These are phyloP conservation scores for Hylaeus anthracinus DNA, from an alignment of 1,140 invertebrate species.

Conservation along the genomic window DNA sequence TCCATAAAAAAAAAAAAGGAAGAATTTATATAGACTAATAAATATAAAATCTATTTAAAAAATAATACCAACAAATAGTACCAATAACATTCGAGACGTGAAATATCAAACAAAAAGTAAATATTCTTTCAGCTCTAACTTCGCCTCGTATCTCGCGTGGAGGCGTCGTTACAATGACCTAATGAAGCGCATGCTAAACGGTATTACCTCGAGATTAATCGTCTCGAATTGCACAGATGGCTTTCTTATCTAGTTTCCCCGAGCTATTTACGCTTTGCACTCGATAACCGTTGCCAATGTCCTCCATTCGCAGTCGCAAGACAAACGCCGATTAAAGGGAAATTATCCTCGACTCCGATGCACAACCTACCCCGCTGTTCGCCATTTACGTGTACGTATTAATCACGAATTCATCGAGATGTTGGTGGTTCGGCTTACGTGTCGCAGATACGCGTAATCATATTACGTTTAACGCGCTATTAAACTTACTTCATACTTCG, in stretches of 20 bases:
- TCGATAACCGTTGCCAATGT: not conserved
- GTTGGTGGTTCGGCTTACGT: not conserved
- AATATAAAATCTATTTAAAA: no score
- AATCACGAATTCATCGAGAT: constrained; percentile 27
- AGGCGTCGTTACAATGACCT: not conserved
- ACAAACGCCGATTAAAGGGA: not conserved
- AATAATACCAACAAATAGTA: no score
- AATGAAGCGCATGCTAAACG: not conserved
- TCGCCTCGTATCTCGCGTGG: not conserved
- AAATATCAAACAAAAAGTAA: no score
- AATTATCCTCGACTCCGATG: constrained; percentile 11
- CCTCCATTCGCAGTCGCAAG: not conserved
- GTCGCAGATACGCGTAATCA: constrained; percentile 35
- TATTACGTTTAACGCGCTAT: constrained; percentile 44
- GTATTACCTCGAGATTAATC: constrained; percentile 5
- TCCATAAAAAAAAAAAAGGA: no score
- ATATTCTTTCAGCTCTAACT: not conserved
- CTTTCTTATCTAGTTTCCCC: constrained; percentile 12
- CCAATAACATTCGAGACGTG: no score
- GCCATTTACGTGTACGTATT: constrained; percentile 19
- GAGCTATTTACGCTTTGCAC: not conserved
- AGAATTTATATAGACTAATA: no score
- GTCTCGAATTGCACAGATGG: not conserved
- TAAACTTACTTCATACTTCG: constrained; percentile 6
- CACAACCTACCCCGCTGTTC: not conserved